Base-by-base conservation (phyloP, 1,140 invertebrate species). In the Cryptotermes secundus region DNA sequence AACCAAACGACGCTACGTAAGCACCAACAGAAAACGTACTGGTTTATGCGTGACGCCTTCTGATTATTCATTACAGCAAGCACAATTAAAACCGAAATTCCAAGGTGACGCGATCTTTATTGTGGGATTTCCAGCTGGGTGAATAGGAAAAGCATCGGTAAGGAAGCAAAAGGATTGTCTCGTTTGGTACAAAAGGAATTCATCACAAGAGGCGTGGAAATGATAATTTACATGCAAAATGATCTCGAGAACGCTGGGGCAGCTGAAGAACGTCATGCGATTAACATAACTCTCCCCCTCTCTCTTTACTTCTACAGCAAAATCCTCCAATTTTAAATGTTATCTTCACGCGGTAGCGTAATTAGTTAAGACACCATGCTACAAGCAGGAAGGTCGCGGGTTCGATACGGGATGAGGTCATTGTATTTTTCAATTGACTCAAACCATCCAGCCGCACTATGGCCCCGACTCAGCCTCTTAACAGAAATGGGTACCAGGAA, bases 1-100 rank as follows among this genome's bases (percentile, higher is more conserved):
- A 26, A 72, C n/a, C 26, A 72, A 72, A 72, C 14, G 45, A 9
- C 59, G 26, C 7, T 26, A n/a, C 6, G 6, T 10, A 59, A 72
- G 31, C 26, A 1, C 59, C n/a, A 31, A 72, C 9, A n/a, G 3
- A 72, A 72, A 72, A 31, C 7, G n/a, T 31, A 22, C 14, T 49
- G 31, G 26, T 72, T 72, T 16, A 72, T 14, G n/a, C 26, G 59
- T 72, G n/a, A 0, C 6, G 31, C n/a, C n/a, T 31, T 72, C n/a
- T 72, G 31, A 72, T 72, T 72, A 31, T 72, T 72, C 59, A 72
- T 31, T n/a, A 72, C 7, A 31, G 31, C 59, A 72, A 12, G 59
- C 59, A 72, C n/a, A 72, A 72, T 72, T 72, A 72, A 59, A 72
- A n/a, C 59, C n/a, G 26, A 72, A 31, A 72, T 72, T n/a, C n/a